Conservation (phyloP, 2,888 invertebrate species). For the Ceramica pisi region DNA sequence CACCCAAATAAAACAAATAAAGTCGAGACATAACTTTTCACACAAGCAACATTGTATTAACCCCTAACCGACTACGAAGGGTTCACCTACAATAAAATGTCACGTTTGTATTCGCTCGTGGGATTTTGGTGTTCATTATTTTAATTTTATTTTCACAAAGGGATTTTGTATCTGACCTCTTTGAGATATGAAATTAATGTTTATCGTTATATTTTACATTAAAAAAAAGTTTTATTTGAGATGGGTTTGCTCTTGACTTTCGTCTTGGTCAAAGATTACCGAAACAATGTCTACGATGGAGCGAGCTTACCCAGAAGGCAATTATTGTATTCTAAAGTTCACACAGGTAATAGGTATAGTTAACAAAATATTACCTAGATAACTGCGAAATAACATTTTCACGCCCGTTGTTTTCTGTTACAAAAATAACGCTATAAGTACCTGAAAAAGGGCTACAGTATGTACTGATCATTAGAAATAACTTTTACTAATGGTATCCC, state of each 20-base stretch:
- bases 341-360: too few relatives aligned
- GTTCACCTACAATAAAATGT: constrained; percentile 1
- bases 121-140: constrained; percentile 7
- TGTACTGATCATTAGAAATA: too few relatives aligned
- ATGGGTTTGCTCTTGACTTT: too few relatives aligned
- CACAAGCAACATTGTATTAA: neutral
- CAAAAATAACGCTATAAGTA: too few relatives aligned
- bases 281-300: too few relatives aligned
- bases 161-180: neutral
- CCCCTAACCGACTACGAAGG: neutral
- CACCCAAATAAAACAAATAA: constrained; percentile 10
- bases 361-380: neutral
- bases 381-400: neutral
- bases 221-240: too few relatives aligned
- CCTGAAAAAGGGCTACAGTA: too few relatives aligned
- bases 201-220: neutral
- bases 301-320: too few relatives aligned
- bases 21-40: neutral
- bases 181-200: neutral
- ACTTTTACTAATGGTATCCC: too few relatives aligned
- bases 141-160: constrained; percentile 12
- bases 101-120: neutral
- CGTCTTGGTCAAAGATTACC: too few relatives aligned
- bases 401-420: too few relatives aligned
- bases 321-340: neutral